A percentile compares a stretch with the other conserved stretches of the same genome.
Conservation (phyloP, 2,888 invertebrate species). For the Caenorhabditis uteleia region DNA sequence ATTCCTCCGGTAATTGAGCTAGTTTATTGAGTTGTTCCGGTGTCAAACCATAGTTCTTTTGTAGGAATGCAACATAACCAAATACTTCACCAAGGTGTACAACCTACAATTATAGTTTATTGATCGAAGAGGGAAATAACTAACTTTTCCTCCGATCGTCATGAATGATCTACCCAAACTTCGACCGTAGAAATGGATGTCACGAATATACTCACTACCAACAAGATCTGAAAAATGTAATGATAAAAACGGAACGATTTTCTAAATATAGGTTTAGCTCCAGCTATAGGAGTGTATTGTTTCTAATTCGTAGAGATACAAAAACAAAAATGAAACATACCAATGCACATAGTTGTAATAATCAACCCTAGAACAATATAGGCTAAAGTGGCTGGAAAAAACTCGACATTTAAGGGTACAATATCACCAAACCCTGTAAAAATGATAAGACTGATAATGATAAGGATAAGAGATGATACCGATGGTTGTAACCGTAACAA, state of each 20-base stretch:
- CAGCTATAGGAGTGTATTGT: background rate
- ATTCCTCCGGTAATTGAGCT: constrained; percentile 69
- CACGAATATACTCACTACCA: constrained; percentile 69
- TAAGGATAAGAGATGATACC: constrained; percentile 38
- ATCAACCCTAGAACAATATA: constrained; percentile 69
- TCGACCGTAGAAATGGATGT: constrained; percentile 70
- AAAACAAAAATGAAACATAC: constrained; percentile 45
- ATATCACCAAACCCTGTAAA: constrained; percentile 69
- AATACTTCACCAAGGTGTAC: constrained; percentile 70
- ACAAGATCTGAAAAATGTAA: constrained; percentile 61
- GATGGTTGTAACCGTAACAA: constrained; percentile 70
- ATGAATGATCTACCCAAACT: constrained; percentile 67
- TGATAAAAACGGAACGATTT: background rate
- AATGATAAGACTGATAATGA: background rate
- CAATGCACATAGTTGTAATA: constrained; percentile 70
- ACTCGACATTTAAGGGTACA: constrained; percentile 68
- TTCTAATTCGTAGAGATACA: background rate
- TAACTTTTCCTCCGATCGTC: constrained; percentile 68
- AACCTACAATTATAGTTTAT: constrained; percentile 39
- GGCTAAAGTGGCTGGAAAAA: constrained; percentile 66
- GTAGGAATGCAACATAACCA: constrained; percentile 69
- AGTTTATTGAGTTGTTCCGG: constrained; percentile 69
- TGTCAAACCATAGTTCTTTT: constrained; percentile 69
- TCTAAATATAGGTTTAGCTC: too few relatives aligned
- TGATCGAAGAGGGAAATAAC: background rate